Conservation (phyloP, 2,113 vertebrate genomes). For the Sorex fumeus region DNA sequence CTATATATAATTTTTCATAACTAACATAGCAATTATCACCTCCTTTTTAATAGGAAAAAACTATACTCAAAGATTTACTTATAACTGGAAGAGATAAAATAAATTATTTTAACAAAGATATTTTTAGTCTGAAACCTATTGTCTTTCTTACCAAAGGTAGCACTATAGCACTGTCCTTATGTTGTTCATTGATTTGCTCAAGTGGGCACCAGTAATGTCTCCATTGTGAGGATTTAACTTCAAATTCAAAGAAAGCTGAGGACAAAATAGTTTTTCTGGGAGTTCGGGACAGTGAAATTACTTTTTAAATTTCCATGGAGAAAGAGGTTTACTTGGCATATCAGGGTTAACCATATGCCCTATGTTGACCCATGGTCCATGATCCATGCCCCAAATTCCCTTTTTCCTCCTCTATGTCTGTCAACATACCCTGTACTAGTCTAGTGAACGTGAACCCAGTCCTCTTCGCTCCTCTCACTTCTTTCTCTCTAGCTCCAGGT, state of each 20-base stretch:
- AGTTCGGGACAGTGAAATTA: not conserved
- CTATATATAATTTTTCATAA: not conserved
- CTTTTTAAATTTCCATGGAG: not conserved
- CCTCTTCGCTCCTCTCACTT: not conserved
- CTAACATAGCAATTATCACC: constrained; percentile 11
- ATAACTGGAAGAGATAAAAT: not conserved
- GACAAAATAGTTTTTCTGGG: not conserved
- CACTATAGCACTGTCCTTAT: too few relatives aligned
- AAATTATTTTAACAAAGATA: not conserved
- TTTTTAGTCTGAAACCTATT: constrained; percentile 28
- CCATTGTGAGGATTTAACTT: constrained; percentile 16
- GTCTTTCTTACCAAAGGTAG: not conserved
- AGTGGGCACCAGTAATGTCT: too few relatives aligned
- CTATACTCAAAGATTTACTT: not conserved
- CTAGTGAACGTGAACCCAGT: not conserved
- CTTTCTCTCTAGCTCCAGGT: not conserved
- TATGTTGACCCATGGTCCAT: not conserved
- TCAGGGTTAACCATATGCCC: not conserved
- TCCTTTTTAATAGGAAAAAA: constrained; percentile 27
- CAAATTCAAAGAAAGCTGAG: constrained; percentile 10
- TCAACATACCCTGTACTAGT: not conserved
- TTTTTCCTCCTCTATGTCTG: not conserved
- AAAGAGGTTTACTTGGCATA: not conserved
- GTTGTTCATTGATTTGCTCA: too few relatives aligned
- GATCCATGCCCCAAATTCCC: accelerated